Evolutionary conservation across 2,888 invertebrate species (phyloP).

Genomic region (Ichneumoninae sp.): DNA sequence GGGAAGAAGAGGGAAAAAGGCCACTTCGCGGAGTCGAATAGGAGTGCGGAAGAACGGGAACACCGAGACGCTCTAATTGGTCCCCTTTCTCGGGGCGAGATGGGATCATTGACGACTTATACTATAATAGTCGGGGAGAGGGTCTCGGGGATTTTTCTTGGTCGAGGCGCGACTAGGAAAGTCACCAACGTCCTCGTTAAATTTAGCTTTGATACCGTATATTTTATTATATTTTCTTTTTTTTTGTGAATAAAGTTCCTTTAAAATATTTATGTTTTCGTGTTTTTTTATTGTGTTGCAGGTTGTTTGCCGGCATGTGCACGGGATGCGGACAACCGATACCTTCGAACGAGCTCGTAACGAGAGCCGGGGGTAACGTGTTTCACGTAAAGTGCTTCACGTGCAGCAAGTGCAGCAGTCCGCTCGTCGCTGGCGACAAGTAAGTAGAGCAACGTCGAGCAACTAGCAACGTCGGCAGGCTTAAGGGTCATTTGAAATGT

Average conservation of each 20-base stretch:
- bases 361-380: conserved; percentile 92
- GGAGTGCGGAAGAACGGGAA: conserved; percentile 28
- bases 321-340: conserved; percentile 96
- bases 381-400: conserved; percentile 98
- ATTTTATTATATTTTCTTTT: conserved; percentile 44
- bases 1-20: conserved; percentile 17
- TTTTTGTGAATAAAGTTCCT: conserved; percentile 10
- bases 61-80: conserved; percentile 69
- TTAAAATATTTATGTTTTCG: conserved; percentile 1
- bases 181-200: conserved; percentile 22
- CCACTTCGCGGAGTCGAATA: not conserved
- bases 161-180: not conserved
- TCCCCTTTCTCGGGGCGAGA: conserved; percentile 68
- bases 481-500: not conserved
- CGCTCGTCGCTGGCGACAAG: conserved; percentile 96
- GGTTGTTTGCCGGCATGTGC: conserved; percentile 97
- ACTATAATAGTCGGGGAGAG: not conserved
- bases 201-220: conserved; percentile 5
- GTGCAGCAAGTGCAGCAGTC: conserved; percentile 96
- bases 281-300: conserved; percentile 84
- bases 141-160: conserved; percentile 14
- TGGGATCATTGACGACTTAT: conserved; percentile 50
- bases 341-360: conserved; percentile 96
- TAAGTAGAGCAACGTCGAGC: conserved; percentile 80
- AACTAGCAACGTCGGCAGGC: not conserved